Percentiles rank a stretch among this genome's conserved stretches.
Conservation (phyloP, 2,113 vertebrate species). For the Ciconia boyciana region DNA sequence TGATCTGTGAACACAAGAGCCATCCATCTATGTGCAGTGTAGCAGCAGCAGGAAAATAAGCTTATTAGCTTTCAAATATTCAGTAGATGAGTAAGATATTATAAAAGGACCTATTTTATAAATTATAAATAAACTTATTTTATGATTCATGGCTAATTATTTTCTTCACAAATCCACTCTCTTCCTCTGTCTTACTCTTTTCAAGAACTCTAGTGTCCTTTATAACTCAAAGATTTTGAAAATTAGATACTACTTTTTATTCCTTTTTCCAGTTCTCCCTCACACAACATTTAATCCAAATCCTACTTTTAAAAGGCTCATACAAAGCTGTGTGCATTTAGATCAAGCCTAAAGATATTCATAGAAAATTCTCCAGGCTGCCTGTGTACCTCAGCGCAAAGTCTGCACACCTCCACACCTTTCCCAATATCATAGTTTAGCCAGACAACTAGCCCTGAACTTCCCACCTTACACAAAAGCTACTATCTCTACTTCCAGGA, state of each 20-base stretch:
- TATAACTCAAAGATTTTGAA: background rate
- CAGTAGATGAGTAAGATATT: background rate
- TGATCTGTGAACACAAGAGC: background rate
- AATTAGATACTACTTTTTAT: background rate
- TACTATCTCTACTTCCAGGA: background rate
- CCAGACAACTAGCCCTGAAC: background rate
- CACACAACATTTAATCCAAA: background rate
- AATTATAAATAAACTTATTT: background rate
- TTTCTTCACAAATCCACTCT: background rate
- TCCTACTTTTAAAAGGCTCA: background rate
- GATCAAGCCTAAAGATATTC: background rate
- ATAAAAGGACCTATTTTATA: background rate
- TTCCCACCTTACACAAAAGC: background rate
- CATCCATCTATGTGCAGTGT: background rate
- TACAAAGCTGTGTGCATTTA: background rate
- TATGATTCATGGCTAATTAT: background rate
- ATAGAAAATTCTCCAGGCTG: background rate
- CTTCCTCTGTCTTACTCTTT: background rate
- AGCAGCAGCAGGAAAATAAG: background rate
- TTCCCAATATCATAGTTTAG: background rate
- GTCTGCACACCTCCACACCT: background rate
- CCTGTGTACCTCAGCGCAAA: accelerated
- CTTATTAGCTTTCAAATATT: background rate
- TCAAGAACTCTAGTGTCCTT: background rate
- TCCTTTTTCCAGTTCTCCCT: background rate